Evolutionary conservation across 2,888 invertebrate species (phyloP).

Genomic region (Rapana venosa): DNA sequence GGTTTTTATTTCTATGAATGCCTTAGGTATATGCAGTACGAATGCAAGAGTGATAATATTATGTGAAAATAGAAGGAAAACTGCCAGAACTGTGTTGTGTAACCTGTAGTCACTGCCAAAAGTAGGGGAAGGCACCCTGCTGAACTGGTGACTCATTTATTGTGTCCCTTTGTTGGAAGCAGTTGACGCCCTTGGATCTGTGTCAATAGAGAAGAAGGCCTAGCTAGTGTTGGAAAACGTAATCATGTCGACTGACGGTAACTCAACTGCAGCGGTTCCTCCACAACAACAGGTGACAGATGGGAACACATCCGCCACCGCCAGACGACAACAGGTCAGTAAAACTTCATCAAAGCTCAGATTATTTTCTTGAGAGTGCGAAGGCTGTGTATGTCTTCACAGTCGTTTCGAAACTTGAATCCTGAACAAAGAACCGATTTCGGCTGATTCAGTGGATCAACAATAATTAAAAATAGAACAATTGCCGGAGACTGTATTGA

Average conservation of each 20-base stretch:
- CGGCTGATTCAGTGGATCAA: background rate
- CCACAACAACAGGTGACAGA: background rate
- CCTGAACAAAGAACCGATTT: background rate
- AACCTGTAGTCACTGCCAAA: background rate
- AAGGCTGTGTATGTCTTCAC: background rate
- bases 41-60: background rate
- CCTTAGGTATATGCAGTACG: background rate
- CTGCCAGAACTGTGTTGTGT: background rate
- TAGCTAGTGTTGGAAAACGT: background rate
- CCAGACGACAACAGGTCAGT: background rate
- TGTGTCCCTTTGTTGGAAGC: background rate
- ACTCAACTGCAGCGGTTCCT: background rate
- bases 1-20: background rate
- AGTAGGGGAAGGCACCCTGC: no score
- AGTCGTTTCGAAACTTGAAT: background rate
- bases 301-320: background rate
- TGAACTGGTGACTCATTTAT: background rate
- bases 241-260: slow-evolving; percentile 12
- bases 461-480: background rate
- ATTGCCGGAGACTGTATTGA: background rate
- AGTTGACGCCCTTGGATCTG: background rate
- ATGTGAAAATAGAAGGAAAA: background rate
- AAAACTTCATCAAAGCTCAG: background rate
- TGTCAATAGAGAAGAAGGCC: background rate
- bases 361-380: background rate